Conservation (phyloP, 2,113 vertebrate genomes). For the Myanophis thanlyinensis region DNA sequence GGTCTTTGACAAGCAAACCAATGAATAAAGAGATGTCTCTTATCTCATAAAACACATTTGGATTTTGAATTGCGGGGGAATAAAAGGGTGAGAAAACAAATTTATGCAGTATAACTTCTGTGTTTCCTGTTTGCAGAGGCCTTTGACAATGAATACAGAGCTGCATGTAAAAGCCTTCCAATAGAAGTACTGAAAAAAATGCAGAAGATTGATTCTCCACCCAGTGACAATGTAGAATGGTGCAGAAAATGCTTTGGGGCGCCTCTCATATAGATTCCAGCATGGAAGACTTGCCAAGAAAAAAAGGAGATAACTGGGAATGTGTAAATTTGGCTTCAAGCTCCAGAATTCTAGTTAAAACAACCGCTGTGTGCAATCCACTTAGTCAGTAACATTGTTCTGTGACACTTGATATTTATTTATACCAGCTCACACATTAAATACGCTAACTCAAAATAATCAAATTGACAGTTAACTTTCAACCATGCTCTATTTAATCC, state of each 20-base stretch:
- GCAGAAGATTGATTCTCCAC: conserved; percentile 83
- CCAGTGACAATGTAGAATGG: conserved; percentile 79
- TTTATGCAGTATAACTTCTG: not conserved
- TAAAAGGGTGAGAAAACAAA: not conserved
- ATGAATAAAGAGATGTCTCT: not conserved
- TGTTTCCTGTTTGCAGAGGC: conserved; percentile 80
- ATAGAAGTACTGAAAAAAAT: conserved; percentile 80
- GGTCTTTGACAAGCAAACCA: not conserved
- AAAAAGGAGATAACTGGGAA: conserved; percentile 16
- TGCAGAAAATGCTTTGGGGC: conserved; percentile 90
- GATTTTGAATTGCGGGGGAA: not conserved
- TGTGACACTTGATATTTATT: conserved; percentile 9
- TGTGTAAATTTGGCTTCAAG: conserved; percentile 12
- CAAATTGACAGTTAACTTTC: conserved; percentile 1
- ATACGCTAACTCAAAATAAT: not conserved
- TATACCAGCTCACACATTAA: conserved; percentile 23
- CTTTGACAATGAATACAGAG: conserved; percentile 89
- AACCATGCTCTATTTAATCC: not conserved
- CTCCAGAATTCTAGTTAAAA: conserved; percentile 21
- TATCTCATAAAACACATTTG: not conserved
- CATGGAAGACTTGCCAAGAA: not conserved
- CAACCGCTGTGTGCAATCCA: conserved; percentile 22
- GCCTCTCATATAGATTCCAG: conserved; percentile 80
- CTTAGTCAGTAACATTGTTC: conserved; percentile 9
- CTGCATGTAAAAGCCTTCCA: conserved; percentile 80